phyloP scores from a whole-genome alignment of 2,113 vertebrate species.

The Trinectes maculatus region DNA sequence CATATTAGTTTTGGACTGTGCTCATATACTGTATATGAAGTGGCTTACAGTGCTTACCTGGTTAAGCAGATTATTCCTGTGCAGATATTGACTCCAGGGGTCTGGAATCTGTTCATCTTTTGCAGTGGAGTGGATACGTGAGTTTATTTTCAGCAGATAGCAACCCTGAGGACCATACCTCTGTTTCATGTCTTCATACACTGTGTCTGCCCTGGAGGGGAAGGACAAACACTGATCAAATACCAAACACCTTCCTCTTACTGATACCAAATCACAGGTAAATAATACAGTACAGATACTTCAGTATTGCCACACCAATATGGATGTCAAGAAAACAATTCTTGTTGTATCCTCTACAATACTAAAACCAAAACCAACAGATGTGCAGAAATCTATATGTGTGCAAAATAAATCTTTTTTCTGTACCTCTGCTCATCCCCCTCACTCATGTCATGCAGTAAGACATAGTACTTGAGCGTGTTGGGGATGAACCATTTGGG shows the following conservation, averaged over 20 bases:
- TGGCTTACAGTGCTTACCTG: constrained; percentile 78
- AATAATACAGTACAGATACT: neutral
- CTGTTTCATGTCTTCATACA: constrained; percentile 99
- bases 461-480: constrained; percentile 96
- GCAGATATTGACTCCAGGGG: constrained; percentile 98
- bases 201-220: constrained; percentile 87
- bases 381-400: neutral
- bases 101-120: constrained; percentile 96
- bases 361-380: neutral
- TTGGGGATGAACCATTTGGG: constrained; percentile 99
- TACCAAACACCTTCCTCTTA: neutral
- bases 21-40: neutral
- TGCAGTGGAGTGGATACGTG: constrained; percentile 83
- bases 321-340: neutral
- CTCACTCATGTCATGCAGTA: constrained; percentile 91
- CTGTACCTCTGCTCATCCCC: constrained; percentile 92
- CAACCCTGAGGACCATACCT: constrained; percentile 95
- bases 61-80: constrained; percentile 88
- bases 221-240: neutral
- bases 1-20: neutral
- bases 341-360: neutral
- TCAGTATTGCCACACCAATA: neutral
- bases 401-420: neutral
- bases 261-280: neutral
- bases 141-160: constrained; percentile 97